A percentile compares a stretch with the other conserved stretches of the same genome.
Conservation (phyloP, 1,140 invertebrate genomes). For the Mycetomoellerius zeteki region DNA sequence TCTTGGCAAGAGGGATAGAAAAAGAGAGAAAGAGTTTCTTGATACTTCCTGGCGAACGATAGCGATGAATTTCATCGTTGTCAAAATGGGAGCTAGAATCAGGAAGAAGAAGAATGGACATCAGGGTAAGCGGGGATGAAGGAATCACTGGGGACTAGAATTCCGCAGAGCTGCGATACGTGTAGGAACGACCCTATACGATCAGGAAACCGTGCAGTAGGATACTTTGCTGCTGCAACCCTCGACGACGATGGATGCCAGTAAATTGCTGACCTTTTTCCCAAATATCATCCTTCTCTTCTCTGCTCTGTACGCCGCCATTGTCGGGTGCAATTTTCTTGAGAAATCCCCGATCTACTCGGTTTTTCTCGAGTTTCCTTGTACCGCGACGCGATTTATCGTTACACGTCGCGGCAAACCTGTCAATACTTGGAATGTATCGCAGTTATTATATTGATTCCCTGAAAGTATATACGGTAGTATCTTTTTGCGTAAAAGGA, state of each 20-base stretch:
- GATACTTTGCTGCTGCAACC: slow-evolving; percentile 20
- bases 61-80: slow-evolving; percentile 55
- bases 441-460: slow-evolving; percentile 38
- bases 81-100: slow-evolving; percentile 28
- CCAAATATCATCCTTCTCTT: slow-evolving; percentile 27
- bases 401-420: background rate
- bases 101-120: slow-evolving; percentile 1
- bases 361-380: background rate
- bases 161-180: slow-evolving; percentile 16
- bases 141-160: slow-evolving; percentile 19
- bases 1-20: background rate
- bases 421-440: slow-evolving; percentile 33
- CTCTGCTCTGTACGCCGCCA: background rate
- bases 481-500: slow-evolving; percentile 11
- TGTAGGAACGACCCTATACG: background rate
- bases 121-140: background rate
- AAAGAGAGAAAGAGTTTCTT: background rate
- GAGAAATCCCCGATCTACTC: slow-evolving; percentile 35
- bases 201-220: slow-evolving; percentile 13
- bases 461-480: background rate
- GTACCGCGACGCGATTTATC: slow-evolving; percentile 27
- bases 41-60: slow-evolving; percentile 59
- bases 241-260: slow-evolving; percentile 50
- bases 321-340: slow-evolving; percentile 51
- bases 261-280: slow-evolving; percentile 68